Base-by-base conservation (phyloP, 2,888 invertebrate species). In the Acanthosepion pharaonis region DNA sequence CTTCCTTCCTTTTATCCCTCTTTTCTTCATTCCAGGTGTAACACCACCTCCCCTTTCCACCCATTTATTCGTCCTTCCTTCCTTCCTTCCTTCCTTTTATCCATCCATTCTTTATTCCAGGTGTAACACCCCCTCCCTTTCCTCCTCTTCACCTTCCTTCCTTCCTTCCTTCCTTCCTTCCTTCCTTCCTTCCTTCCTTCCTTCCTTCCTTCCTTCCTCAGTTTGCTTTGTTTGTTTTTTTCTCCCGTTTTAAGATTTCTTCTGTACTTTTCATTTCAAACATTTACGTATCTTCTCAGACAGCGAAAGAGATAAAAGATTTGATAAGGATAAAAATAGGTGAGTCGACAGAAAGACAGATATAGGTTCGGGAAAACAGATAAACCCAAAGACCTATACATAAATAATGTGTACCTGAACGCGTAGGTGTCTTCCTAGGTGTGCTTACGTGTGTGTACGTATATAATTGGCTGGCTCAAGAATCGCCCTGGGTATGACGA, bases 311-410 rank as follows among this genome's bases (percentile, higher is more conserved):
- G 78, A 78, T 78, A 78, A 78, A 78, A n/a, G 78, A 78, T 33
- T 78, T 78, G 78, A 78, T 78, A 78, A 78, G n/a, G 78, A 33
- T 78, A 78, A 78, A 78, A 78, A 78, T 78, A 78, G 78, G n/a
- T n/a, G 33, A 78, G 15, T 78, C n/a, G 78, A 33, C 78, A 78
- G 33, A 78, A 78, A 78, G n/a, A 78, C 78, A 3, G n/a, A 78
- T 48, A 92, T 28, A 48, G 25, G 51, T 49, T 42, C 11, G 25
- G 48, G 18, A 92, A 49, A 20, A 92, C 92, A 48, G 51, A 92
- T 92, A 92, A 49, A 48, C 92, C 33, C 92, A 92, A 48, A 20
- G 33, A 23, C 51, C 92, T 48, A 18, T 1, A 11, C 33, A n/a
- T n/a, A 78, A 78, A 78, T 33, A 78, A 78, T 78, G 15, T 33